These are phyloP conservation scores for Leucophora obtusa DNA, from an alignment of 2,888 invertebrate genomes.

Conservation along the genomic window DNA sequence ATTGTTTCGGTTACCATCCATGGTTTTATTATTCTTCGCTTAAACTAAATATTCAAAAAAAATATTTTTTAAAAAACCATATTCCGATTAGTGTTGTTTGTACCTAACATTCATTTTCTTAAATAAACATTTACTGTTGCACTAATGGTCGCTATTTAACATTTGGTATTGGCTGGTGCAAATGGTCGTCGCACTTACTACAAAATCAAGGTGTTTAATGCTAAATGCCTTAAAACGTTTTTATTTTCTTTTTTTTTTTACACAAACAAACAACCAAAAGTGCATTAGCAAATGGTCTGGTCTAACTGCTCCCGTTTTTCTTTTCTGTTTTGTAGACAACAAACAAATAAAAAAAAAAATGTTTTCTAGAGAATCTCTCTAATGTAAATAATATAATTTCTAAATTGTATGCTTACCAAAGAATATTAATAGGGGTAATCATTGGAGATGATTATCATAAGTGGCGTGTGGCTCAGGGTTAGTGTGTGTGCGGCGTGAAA, in stretches of 20 bases:
- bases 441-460: too few species aligned
- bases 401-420: slow-evolving; percentile 48
- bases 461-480: too few species aligned
- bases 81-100: background rate
- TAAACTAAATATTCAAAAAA: background rate
- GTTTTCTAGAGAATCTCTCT: slow-evolving; percentile 18
- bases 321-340: background rate
- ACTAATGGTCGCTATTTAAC: slow-evolving; percentile 21
- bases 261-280: background rate
- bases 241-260: background rate
- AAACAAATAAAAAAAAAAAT: background rate
- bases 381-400: slow-evolving; percentile 57
- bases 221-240: slow-evolving; percentile 23
- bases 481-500: too few species aligned
- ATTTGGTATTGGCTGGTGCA: background rate
- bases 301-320: background rate
- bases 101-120: slow-evolving; percentile 6
- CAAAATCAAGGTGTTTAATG: slow-evolving; percentile 41
- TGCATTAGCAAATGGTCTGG: background rate
- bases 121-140: slow-evolving; percentile 28
- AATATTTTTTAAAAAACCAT: background rate
- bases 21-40: background rate
- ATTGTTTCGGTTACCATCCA: too few species aligned
- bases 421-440: slow-evolving; percentile 1
- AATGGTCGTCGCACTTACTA: slow-evolving; percentile 1